Conservation (phyloP, 2,888 invertebrate species). For the Apantesis nais region DNA sequence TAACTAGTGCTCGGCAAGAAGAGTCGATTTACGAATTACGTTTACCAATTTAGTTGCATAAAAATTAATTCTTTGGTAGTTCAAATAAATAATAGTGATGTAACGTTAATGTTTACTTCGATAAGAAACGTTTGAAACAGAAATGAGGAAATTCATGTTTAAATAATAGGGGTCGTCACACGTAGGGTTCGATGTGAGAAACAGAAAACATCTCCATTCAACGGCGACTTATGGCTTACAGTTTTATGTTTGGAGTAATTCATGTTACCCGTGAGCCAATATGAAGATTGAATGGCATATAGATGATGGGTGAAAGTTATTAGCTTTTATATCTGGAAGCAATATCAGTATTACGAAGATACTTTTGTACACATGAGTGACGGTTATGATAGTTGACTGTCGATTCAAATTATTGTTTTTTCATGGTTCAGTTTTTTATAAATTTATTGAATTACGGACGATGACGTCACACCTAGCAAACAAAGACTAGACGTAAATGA, state of each 20-base stretch:
- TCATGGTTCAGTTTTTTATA: neutral
- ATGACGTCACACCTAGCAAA: neutral
- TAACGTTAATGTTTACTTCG: neutral
- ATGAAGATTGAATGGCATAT: neutral
- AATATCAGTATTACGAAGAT: neutral
- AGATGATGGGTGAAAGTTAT: neutral
- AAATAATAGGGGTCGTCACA: neutral
- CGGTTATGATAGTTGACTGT: neutral
- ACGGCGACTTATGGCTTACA: neutral
- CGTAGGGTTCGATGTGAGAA: neutral
- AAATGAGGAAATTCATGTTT: neutral
- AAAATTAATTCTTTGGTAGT: neutral
- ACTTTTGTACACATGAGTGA: neutral
- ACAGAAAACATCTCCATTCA: neutral
- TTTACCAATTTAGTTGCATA: neutral
- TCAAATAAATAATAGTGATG: neutral
- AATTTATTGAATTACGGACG: neutral
- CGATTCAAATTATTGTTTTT: neutral
- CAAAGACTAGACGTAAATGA: neutral
- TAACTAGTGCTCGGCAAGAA: neutral
- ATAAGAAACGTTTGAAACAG: neutral
- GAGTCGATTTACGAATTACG: neutral
- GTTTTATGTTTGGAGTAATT: neutral
- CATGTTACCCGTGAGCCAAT: neutral
- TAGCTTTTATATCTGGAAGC: neutral